Base-by-base conservation (phyloP, 64 coral and sea anemone species). In the Dendrophyllia cribrosa region DNA sequence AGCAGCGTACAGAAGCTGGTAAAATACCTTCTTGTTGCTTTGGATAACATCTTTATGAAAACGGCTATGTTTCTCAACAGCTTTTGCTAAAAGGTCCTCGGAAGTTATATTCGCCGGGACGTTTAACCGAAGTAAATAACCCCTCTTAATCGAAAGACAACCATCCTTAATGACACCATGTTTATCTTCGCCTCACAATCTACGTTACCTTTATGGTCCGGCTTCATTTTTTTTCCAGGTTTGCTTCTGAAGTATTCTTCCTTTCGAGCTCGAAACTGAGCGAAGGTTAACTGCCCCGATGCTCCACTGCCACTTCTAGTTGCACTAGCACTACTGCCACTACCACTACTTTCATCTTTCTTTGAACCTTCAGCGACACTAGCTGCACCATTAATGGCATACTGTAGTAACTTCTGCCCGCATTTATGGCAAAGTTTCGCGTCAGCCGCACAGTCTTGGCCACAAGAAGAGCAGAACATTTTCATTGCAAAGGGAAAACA, bases 61-160 rank as follows among this genome's bases (percentile, higher is more conserved):
- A 23, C 86, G 62, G 83, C 70, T 76, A 70, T 95, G 93, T 53
- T 90, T 89, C 53, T 76, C 87, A 43, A 89, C 86, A 61, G 86
- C 92, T 89, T 94, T 94, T 21, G 53, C 43, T 64, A 90, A 47
- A 55, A 89, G 59, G n/a, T 93, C 92, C 19, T 88, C 51, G 34
- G 73, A 51, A 70, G 75, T 86, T 45, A 94, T 89, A 49, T 59
- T 56, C 21, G 25, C 12, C 17, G 21, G 51, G 16, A 94, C 92
- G 16, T 76, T 90, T 75, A 95, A 21, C 48, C 87, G 87, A 68
- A 95, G 93, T 60, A 71, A 77, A 59, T 72, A 53, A 75, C 79
- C 87, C 78, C 93, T 89, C 44, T 85, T 89, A 51, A 82, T 66
- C 11, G n/a, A 64, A 22, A 93, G 45, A 45, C 43, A 68, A 51